Conservation (phyloP, 2,888 invertebrate genomes). For the Agonopterix alstromeriana region DNA sequence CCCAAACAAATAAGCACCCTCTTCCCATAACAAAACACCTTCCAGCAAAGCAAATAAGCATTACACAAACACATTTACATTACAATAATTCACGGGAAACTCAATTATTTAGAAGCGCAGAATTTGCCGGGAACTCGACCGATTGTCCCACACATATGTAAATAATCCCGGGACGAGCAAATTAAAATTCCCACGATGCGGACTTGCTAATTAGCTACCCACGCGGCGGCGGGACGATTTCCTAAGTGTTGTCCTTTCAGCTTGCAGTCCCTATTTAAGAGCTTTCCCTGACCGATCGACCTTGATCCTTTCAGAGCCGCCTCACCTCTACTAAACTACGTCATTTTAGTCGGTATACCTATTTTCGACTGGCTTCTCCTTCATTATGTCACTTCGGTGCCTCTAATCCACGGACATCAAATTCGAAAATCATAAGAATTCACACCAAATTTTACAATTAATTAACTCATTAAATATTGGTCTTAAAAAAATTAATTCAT, state of each 20-base stretch:
- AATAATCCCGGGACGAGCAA: slow-evolving; percentile 5
- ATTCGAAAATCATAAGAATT: too few species aligned
- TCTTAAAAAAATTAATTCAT: too few species aligned
- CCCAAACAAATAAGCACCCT: background rate
- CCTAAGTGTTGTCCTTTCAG: background rate
- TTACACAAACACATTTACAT: slow-evolving; percentile 14
- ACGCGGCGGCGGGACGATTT: background rate
- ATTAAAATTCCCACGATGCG: slow-evolving; percentile 5
- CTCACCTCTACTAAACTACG: too few species aligned
- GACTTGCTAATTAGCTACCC: slow-evolving; percentile 4
- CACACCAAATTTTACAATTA: too few species aligned
- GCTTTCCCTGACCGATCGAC: too few species aligned
- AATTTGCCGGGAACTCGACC: slow-evolving; percentile 9
- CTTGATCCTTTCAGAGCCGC: too few species aligned
- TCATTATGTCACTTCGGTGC: too few species aligned
- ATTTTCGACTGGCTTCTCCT: too few species aligned
- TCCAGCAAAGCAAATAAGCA: slow-evolving; percentile 1
- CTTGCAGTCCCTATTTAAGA: too few species aligned
- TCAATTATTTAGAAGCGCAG: slow-evolving; percentile 18
- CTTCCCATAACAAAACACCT: background rate
- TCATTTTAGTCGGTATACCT: too few species aligned
- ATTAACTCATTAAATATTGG: too few species aligned
- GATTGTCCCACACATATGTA: slow-evolving; percentile 6
- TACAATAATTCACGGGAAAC: slow-evolving; percentile 14
- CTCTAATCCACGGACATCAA: too few species aligned